Evolutionary conservation across 1,140 invertebrate genomes (phyloP), one percentile per base, ranked within the genome.

Genomic region (Camponotus vicinus): DNA sequence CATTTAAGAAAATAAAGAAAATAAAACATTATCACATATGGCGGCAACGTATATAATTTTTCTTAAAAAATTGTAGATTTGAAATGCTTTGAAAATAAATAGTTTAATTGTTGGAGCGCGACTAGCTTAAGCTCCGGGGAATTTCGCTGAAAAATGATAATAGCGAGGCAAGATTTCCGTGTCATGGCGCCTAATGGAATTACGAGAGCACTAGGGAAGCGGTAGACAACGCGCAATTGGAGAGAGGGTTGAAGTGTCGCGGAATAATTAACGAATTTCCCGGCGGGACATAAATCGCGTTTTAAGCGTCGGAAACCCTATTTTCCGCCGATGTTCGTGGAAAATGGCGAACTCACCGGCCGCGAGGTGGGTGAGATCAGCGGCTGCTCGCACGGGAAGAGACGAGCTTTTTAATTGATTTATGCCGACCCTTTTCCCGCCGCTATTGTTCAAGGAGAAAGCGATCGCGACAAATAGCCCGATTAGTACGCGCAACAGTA

Each of bases 201-300:
- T 83, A 83, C 69, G 55, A 49, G 52, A 32, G 52, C 59, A 21
- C 55, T 34, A 13, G 15, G 71, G 32, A 49, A n/a, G 27, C 18
- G 67, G 37, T 49, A 71, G 73, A 79, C 70, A 63, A 42, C 42
- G 84, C 77, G 70, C 63, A 77, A 83, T 83, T 75, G 69, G 52
- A 34, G 64, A 59, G n/a, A 78, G 32, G 66, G 49, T 61, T 73
- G 59, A 83, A 82, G 78, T 64, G 85, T 73, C 70, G 61, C 61
- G 37, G 71, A 71, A 88, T 88, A 88, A 88, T 88, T 88, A 88
- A 88, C 69, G 78, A 88, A 83, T 87, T 87, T 87, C 73, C 78
- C 52, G 21, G 66, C 1, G 71, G 37, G 71, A 88, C 87, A 88
- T 73, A 71, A 83, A 84, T 87, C 80, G 69, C 85, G 73, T 88